A percentile compares a stretch with the other conserved stretches of the same genome.
These are phyloP conservation scores for Galagoides demidoff DNA, from an alignment of 2,797 vertebrate species.

Conservation along the genomic window DNA sequence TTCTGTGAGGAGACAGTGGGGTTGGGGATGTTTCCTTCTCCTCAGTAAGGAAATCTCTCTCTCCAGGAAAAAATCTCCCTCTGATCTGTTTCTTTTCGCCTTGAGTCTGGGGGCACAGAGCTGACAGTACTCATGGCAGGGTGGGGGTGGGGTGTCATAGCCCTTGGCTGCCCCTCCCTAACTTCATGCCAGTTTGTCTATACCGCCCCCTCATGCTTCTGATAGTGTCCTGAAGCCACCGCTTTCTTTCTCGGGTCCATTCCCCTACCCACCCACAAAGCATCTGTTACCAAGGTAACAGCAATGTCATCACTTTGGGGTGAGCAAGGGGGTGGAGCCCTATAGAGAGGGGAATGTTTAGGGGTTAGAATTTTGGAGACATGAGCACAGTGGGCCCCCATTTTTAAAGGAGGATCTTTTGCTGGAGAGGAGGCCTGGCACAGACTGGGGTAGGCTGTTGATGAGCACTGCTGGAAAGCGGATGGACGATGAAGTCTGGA, in stretches of 20 bases:
- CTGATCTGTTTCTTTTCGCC: conserved; percentile 8
- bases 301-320: conserved; percentile 45
- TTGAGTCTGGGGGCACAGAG: background rate
- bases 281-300: conserved; percentile 68
- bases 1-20: background rate
- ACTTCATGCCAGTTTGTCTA: background rate
- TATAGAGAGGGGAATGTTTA: background rate
- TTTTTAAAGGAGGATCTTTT: background rate
- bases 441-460: background rate
- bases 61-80: background rate
- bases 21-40: background rate
- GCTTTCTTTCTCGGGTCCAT: background rate
- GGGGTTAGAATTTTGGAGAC: conserved; percentile 42
- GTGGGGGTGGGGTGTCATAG: background rate
- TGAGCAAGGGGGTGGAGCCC: background rate
- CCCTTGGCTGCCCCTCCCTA: background rate
- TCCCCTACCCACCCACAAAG: background rate
- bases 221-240: conserved; percentile 8
- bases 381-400: background rate
- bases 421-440: background rate
- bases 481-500: background rate
- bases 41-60: background rate
- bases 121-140: background rate
- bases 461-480: background rate
- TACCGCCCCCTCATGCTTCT: background rate